Conservation (phyloP, 2,888 invertebrate genomes). For the Cacoxenus indagator region DNA sequence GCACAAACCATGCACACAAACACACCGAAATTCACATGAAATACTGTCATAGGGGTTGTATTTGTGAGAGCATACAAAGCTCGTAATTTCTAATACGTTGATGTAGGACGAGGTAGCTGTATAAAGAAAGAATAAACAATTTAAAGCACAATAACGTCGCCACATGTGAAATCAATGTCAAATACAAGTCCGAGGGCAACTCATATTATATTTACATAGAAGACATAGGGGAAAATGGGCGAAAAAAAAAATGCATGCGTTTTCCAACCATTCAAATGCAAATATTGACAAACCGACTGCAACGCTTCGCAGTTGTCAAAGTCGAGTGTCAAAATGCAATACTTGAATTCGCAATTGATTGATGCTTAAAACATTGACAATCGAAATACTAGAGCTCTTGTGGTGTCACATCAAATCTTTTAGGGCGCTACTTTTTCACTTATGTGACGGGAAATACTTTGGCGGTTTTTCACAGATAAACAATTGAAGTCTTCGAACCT, state of each 20-base stretch:
- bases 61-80: too few relatives aligned
- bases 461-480: too few relatives aligned
- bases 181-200: conserved; percentile 32
- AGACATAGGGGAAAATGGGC: too few relatives aligned
- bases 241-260: not conserved
- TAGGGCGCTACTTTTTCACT: too few relatives aligned
- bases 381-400: too few relatives aligned
- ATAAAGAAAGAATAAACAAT: not conserved
- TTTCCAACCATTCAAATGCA: conserved; percentile 5
- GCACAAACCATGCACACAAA: conserved; percentile 19
- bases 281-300: conserved; percentile 11
- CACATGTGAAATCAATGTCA: conserved; percentile 53
- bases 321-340: not conserved
- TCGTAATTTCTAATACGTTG: not conserved
- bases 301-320: not conserved
- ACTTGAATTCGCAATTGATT: not conserved
- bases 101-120: not conserved
- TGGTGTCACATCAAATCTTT: too few relatives aligned
- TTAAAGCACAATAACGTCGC: not conserved
- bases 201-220: not conserved
- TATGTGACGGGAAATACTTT: too few relatives aligned
- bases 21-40: not conserved
- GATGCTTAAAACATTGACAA: too few relatives aligned
- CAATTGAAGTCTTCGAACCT: too few relatives aligned
- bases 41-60: too few relatives aligned